Percentiles rank a stretch among this genome's conserved stretches.
These are phyloP conservation scores for Brachionus paranguensis DNA, from an alignment of 1,140 invertebrate species.

Conservation along the genomic window DNA sequence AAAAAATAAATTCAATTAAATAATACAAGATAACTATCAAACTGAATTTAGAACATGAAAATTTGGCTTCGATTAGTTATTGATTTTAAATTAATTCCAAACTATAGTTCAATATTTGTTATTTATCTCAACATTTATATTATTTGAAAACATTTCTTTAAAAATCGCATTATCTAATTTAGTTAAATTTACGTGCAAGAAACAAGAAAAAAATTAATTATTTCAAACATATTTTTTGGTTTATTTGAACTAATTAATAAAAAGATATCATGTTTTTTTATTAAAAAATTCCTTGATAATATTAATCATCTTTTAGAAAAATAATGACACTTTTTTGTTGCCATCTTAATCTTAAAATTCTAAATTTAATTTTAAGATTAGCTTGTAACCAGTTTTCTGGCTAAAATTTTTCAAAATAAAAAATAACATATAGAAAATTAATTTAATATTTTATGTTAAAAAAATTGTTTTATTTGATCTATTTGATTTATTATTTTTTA, in stretches of 20 bases:
- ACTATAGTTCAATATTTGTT: no score
- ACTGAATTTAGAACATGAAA: not conserved
- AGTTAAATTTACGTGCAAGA: not conserved
- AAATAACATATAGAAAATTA: no score
- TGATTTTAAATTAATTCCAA: not conserved
- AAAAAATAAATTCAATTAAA: no score
- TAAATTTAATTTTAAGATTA: not conserved
- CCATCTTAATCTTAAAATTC: not conserved
- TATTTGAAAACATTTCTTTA: not conserved
- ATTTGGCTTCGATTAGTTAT: not conserved
- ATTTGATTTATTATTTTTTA: not conserved
- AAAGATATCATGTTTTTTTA: not conserved
- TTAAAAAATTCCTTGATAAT: not conserved
- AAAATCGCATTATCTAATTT: not conserved
- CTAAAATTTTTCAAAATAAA: no score
- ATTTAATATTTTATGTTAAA: no score
- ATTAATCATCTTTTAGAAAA: not conserved
- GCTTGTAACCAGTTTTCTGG: no score
- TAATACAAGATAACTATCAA: no score
- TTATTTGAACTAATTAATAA: not conserved
- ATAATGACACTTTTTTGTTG: not conserved
- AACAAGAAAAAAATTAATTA: not conserved
- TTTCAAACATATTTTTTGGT: not conserved
- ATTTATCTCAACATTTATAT: no score
- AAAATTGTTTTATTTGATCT: not conserved